Conservation (phyloP, 2,113 vertebrate genomes). For the Podarcis raffonei region DNA sequence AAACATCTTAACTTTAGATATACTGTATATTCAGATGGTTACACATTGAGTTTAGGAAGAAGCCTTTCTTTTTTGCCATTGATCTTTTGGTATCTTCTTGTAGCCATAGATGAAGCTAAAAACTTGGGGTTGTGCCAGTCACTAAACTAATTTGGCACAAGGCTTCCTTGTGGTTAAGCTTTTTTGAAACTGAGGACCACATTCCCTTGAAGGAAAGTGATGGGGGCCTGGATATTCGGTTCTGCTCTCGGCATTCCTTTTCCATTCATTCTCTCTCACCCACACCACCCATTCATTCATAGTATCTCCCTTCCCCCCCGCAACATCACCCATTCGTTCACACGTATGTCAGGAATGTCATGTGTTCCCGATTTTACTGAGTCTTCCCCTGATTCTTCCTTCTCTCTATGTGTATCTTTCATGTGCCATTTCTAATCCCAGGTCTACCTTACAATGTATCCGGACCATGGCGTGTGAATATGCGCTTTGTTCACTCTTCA, state of each 20-base stretch:
- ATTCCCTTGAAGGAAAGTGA: neutral
- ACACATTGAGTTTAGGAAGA: neutral
- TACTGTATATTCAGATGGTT: neutral
- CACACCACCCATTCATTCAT: too few relatives aligned
- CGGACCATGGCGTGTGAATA: constrained; percentile 95
- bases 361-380: too few relatives aligned
- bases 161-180: neutral
- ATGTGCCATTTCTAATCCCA: constrained; percentile 45
- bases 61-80: neutral
- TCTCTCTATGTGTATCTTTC: neutral
- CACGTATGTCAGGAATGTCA: too few relatives aligned
- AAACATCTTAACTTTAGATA: neutral
- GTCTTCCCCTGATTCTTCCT: neutral
- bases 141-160: neutral
- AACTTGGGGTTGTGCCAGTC: neutral
- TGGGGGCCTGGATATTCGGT: neutral
- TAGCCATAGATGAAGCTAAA: neutral
- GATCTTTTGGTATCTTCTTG: neutral
- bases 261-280: neutral
- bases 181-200: neutral
- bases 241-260: neutral
- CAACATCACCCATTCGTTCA: too few relatives aligned
- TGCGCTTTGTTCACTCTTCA: constrained; percentile 91
- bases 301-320: too few relatives aligned
- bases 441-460: constrained; percentile 93